A percentile compares a stretch with the other conserved stretches of the same genome.
Evolutionary conservation across 2,113 vertebrate species (phyloP).

Genomic region (Budorcas taxicolor): DNA sequence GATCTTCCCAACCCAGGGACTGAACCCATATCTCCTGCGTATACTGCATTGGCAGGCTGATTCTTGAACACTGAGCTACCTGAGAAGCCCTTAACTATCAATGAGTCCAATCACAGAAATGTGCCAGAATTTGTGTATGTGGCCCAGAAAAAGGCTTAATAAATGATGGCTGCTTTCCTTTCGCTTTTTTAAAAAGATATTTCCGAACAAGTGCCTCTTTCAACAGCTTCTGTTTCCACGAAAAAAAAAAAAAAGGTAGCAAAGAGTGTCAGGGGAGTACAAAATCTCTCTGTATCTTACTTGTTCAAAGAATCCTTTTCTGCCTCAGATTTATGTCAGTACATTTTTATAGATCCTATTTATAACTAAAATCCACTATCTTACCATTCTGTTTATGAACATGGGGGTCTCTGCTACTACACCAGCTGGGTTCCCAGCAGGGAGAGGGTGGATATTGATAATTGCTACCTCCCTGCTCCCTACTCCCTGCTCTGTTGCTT

Average conservation of each 20-base stretch:
- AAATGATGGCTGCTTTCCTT: background rate
- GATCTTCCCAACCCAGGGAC: background rate
- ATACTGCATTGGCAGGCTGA: background rate
- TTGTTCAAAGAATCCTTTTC: conserved; percentile 27
- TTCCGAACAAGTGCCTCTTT: background rate
- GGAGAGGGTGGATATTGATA: background rate
- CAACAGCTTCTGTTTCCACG: background rate
- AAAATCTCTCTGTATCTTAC: background rate
- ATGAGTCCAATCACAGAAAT: background rate
- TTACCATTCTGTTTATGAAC: background rate
- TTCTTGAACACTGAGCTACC: background rate
- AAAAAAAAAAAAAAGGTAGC: background rate
- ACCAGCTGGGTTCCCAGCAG: background rate
- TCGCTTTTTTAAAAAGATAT: background rate
- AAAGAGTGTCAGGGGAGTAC: background rate
- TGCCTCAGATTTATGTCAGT: background rate
- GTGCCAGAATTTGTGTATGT: background rate
- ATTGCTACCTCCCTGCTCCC: background rate
- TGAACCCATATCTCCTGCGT: background rate
- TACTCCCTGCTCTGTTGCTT: background rate
- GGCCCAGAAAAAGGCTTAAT: background rate
- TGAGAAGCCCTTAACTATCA: background rate
- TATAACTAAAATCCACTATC: conserved; percentile 16
- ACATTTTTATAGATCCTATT: background rate
- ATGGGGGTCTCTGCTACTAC: background rate